Percentiles rank a stretch among this genome's conserved stretches.
phyloP scores from a whole-genome alignment of 2,888 invertebrate genomes.

The Apamea monoglypha region DNA sequence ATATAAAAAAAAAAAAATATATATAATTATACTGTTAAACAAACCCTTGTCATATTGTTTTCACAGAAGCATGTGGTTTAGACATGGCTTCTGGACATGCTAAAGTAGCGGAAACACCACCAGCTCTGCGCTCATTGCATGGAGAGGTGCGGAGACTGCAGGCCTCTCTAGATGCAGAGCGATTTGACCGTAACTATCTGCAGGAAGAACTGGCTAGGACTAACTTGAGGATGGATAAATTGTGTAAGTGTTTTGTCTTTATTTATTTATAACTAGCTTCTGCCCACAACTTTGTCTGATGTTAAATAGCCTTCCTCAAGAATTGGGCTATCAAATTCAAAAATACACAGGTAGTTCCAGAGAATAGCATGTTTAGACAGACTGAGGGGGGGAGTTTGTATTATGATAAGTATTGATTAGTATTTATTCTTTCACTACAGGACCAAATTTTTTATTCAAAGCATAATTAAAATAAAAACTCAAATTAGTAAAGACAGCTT shows the following conservation, averaged over 20 bases:
- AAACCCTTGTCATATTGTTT: neutral
- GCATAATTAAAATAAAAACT: no score
- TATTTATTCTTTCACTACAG: neutral
- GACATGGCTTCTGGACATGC: conserved; percentile 68
- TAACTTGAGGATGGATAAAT: conserved; percentile 87
- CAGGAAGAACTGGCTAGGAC: conserved; percentile 90
- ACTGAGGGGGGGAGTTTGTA: neutral
- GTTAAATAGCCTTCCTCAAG: neutral
- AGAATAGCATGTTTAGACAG: neutral
- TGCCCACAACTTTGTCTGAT: neutral
- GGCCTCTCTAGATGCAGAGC: conserved; percentile 91
- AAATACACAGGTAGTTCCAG: neutral
- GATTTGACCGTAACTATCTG: conserved; percentile 91
- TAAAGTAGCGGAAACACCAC: conserved; percentile 82
- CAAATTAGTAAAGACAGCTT: neutral
- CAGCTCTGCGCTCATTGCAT: conserved; percentile 83
- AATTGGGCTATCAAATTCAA: neutral
- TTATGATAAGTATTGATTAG: no score
- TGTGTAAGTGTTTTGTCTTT: conserved; percentile 81
- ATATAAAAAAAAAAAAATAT: neutral
- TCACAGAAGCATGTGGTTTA: conserved; percentile 83
- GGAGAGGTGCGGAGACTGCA: conserved; percentile 88
- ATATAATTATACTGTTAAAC: neutral
- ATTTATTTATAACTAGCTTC: neutral
- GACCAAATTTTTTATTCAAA: no score